Percentiles rank a stretch among this genome's conserved stretches.
Evolutionary conservation across 2,113 vertebrate species (phyloP).

Genomic region (Echinops telfairi): DNA sequence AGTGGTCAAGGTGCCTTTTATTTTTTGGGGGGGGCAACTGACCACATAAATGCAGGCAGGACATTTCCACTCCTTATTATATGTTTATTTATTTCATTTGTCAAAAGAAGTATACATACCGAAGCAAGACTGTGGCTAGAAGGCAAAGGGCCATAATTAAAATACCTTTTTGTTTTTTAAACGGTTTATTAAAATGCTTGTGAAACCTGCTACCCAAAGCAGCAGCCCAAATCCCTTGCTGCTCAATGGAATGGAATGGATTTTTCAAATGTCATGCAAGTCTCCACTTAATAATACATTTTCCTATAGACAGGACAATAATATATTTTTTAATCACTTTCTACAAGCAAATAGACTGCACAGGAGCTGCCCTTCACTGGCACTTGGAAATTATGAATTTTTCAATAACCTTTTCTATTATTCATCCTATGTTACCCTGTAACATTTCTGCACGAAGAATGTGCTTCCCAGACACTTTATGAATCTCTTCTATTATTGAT

Average conservation of each 20-base stretch:
- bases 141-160: constrained; percentile 86
- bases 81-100: constrained; percentile 66
- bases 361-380: constrained; percentile 92
- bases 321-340: constrained; percentile 92
- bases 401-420: constrained; percentile 96
- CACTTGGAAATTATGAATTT: constrained; percentile 93
- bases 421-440: constrained; percentile 94
- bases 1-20: constrained; percentile 6
- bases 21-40: constrained; percentile 65
- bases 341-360: constrained; percentile 89
- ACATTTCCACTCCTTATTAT: constrained; percentile 68
- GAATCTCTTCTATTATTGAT: constrained; percentile 96
- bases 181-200: constrained; percentile 82
- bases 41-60: constrained; percentile 76
- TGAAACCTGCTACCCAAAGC: constrained; percentile 80
- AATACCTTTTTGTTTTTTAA: constrained; percentile 80
- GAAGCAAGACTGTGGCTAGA: constrained; percentile 56
- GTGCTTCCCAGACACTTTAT: constrained; percentile 90
- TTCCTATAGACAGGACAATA: constrained; percentile 91
- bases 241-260: constrained; percentile 89
- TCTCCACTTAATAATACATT: constrained; percentile 92
- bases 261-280: constrained; percentile 90
- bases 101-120: constrained; percentile 62
- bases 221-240: constrained; percentile 59
- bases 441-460: constrained; percentile 92